Evolutionary conservation across 1,140 invertebrate genomes (phyloP), one percentile per base, ranked within the genome.

Genomic region (silkworm (Bombyx mori)): DNA sequence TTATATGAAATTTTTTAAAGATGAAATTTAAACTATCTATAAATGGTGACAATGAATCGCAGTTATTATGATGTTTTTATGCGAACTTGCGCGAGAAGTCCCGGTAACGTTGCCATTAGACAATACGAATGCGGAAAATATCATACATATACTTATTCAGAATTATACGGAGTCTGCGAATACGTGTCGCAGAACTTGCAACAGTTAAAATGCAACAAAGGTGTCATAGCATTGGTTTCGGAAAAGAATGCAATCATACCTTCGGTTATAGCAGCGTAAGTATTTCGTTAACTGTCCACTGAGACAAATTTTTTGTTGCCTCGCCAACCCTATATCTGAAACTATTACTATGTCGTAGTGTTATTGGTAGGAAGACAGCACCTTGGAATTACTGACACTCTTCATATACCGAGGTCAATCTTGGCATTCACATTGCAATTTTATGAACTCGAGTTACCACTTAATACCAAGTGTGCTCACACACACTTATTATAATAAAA

Each of bases 11-110:
- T 7, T 0, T 10, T 12, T 7, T 47, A 47, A 47, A 35, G 26
- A 35, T 35, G 26, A 35, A 35, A 35, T 35, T 35, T 35, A 35
- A 35, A 1, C 4, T 2, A 5, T 35, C 26, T 50, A 3, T 50
- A 50, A 49, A 9, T 44, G 46, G 80, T 81, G 77, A 86, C 78
- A 73, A 60, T 63, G 9, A 79, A 69, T 56, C 71, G 73, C 12
- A 80, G 83, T 52, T 86, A 82, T 59, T 84, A 84, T 50, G 81
- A 86, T 63, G 57, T 78, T 61, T 86, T 86, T 60, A 69, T 86
- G 43, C 65, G 62, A 58, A 77, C 79, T 42, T 86, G 81, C 67
- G 81, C 75, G 7, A 75, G 66, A 62, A 63, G 66, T 57, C 74
- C 79, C 1, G 79, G 81, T 7, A 74, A 57, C 22, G 65, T 77